Percentiles rank a stretch among this genome's conserved stretches.
These are phyloP conservation scores for Nasalis larvatus DNA, from an alignment of 2,113 vertebrate genomes.

Conservation along the genomic window DNA sequence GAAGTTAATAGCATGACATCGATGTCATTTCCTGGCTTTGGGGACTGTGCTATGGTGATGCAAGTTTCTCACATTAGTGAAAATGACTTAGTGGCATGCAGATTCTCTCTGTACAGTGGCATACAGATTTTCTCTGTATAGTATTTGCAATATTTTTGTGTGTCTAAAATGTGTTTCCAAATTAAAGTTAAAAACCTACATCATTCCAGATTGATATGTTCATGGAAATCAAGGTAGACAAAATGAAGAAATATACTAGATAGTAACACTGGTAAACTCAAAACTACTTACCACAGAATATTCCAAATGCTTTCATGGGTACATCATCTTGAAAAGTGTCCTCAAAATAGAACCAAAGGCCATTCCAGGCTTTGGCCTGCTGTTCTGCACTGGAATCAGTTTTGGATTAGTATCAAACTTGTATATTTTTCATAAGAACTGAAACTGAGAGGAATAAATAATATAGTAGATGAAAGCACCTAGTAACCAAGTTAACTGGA, in stretches of 20 bases:
- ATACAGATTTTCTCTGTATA: neutral
- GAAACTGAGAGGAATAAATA: neutral
- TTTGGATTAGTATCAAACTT: neutral
- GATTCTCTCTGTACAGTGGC: neutral
- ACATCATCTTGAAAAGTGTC: rapidly evolving
- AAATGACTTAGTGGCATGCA: rapidly evolving
- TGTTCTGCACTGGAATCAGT: no score
- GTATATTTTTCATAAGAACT: neutral
- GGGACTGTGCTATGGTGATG: neutral
- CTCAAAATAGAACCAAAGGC: neutral
- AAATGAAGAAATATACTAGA: neutral
- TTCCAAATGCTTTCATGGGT: neutral
- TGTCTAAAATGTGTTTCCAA: neutral
- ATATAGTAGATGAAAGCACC: neutral
- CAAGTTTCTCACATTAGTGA: neutral
- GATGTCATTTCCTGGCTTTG: neutral
- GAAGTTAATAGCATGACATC: neutral
- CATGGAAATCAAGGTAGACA: neutral
- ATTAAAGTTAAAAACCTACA: neutral
- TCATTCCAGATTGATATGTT: neutral
- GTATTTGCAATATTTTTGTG: neutral
- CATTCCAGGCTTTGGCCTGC: neutral
- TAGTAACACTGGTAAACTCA: neutral
- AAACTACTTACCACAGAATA: neutral
- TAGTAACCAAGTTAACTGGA: neutral